Evolutionary conservation across 1,140 invertebrate species (phyloP).

Genomic region (Leptinotarsa undecemlineata): DNA sequence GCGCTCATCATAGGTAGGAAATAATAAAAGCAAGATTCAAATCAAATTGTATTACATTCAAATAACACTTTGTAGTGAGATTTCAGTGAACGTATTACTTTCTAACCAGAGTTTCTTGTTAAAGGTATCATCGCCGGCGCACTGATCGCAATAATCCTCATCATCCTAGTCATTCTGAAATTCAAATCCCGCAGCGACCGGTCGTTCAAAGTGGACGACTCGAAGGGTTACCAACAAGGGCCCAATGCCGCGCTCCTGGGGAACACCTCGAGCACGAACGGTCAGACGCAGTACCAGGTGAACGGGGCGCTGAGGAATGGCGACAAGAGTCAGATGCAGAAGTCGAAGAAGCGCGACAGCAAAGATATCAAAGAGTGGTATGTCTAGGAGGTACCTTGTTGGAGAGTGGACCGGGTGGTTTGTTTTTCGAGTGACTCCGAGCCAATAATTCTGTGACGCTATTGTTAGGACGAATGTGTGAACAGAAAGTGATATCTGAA

Average conservation of each 20-base stretch:
- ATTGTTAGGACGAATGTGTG: slow-evolving; percentile 2
- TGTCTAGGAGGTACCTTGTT: slow-evolving; percentile 62
- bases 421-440: slow-evolving; percentile 15
- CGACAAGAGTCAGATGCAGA: slow-evolving; percentile 52
- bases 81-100: no score
- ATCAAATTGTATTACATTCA: no score
- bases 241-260: slow-evolving; percentile 74
- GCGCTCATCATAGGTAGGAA: slow-evolving; percentile 71
- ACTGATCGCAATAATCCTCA: slow-evolving; percentile 87
- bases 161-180: slow-evolving; percentile 87
- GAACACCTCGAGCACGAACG: slow-evolving; percentile 57
- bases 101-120: not conserved
- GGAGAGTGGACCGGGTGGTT: not conserved
- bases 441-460: slow-evolving; percentile 5
- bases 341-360: slow-evolving; percentile 74
- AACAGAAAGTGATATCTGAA: slow-evolving; percentile 35
- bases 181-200: slow-evolving; percentile 83
- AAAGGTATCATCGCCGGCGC: slow-evolving; percentile 83
- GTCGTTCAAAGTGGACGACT: slow-evolving; percentile 89
- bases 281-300: slow-evolving; percentile 55
- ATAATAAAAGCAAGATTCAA: no score
- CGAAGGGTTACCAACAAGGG: slow-evolving; percentile 71
- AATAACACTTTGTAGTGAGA: no score
- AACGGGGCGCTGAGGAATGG: slow-evolving; percentile 53
- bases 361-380: slow-evolving; percentile 95